Base-by-base conservation (phyloP, 2,888 invertebrate genomes). In the Meteorus cinctellus region DNA sequence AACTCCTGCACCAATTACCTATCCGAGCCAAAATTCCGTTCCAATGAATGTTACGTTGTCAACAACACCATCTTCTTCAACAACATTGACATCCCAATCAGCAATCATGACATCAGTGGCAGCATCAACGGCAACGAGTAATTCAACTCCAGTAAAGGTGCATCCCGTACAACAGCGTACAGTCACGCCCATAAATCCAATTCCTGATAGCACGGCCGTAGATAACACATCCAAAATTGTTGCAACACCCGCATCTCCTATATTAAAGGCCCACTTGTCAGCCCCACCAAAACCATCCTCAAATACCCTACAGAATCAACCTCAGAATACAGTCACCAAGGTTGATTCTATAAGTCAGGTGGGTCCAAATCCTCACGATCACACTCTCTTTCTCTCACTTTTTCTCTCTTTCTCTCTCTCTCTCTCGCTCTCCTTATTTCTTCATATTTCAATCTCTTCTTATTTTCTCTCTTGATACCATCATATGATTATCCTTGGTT, bases 221-320 rank as follows among this genome's bases (percentile, higher is more conserved):
- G 86, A 86, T 80, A 86, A 82, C 68, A 84, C 83, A 65, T 73
- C 72, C 66, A 73, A 73, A 48, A 45, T 16, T 29, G 85, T 82
- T 76, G 77, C 89, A 89, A 93, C 94, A 81, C 95, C 95, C 65
- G 92, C 94, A 45, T 95, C 95, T 63, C 95, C 96, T 12, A 96
- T 96, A 87, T 91, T 96, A 83, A 96, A 96, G 91, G 96, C 96
- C 83, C 96, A 96, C 90, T 91, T 96, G 83, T 95, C 95, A 83
- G 93, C 94, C 82, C 94, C 94, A 80, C 91, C 92, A 79, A 91
- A 92, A 89, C 91, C 89, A 83, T 83, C 87, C 81, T 84, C 87
- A 81, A 86, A 79, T 72, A 75, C 82, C 80, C 82, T 82, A 8
- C 55, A 55, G 77, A 83, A 78, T 81, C 82, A 82, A 82, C 80